These are phyloP conservation scores for Mesorhabditis belari DNA, from an alignment of 2,888 invertebrate species.

Conservation along the genomic window DNA sequence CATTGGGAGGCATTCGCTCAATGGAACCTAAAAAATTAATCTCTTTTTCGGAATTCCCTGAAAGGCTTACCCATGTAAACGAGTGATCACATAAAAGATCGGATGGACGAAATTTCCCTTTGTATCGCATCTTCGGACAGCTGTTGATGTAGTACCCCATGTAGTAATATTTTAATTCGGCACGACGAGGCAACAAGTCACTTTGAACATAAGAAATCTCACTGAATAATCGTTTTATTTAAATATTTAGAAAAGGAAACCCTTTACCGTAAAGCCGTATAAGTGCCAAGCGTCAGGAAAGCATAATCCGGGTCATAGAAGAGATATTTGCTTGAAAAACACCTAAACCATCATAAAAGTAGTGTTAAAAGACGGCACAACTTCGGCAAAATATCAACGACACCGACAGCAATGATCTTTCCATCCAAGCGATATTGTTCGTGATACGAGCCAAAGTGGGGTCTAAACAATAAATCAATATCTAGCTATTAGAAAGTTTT, in stretches of 20 bases:
- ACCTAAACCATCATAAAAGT: conserved; percentile 56
- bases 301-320: conserved; percentile 91
- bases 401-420: conserved; percentile 86
- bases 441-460: conserved; percentile 77
- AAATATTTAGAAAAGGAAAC: neutral
- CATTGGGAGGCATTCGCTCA: conserved; percentile 5
- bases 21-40: conserved; percentile 5
- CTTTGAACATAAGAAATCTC: conserved; percentile 76
- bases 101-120: conserved; percentile 80
- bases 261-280: conserved; percentile 80
- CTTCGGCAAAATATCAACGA: conserved; percentile 84
- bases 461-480: conserved; percentile 9
- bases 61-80: conserved; percentile 70
- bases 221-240: conserved; percentile 60
- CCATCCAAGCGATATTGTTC: conserved; percentile 91
- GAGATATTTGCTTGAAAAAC: conserved; percentile 93
- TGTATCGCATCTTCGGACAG: conserved; percentile 95
- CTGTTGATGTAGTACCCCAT: conserved; percentile 97
- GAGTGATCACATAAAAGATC: conserved; percentile 85
- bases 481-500: no score
- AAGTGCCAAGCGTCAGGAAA: conserved; percentile 82
- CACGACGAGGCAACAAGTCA: conserved; percentile 60
- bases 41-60: neutral
- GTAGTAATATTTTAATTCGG: conserved; percentile 78
- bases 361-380: no score